Evolutionary conservation across 2,888 invertebrate genomes (phyloP).

Genomic region (Hetaerina titia): DNA sequence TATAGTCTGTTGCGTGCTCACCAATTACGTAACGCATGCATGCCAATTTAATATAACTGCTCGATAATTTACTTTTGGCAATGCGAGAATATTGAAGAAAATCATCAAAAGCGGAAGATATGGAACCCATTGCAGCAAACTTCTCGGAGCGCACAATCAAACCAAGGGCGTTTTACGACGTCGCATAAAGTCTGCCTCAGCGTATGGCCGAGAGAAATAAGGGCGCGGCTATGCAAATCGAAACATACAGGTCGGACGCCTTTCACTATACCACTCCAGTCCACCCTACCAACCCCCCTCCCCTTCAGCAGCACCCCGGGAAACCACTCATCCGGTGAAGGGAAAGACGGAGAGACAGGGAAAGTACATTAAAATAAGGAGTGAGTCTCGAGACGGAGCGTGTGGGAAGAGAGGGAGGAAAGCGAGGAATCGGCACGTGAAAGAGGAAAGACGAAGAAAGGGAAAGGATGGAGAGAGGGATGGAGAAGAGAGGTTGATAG

Average conservation of each 20-base stretch:
- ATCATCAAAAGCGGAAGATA: not conserved
- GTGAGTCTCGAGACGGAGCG: not conserved
- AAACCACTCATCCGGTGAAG: slow-evolving; percentile 25
- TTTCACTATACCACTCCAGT: not conserved
- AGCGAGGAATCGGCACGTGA: not conserved
- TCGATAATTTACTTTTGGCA: too few species aligned
- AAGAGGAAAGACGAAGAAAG: not conserved
- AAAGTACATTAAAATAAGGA: slow-evolving; percentile 30
- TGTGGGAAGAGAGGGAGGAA: not conserved
- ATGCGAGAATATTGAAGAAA: not conserved
- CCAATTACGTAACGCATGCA: too few species aligned
- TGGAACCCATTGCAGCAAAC: not conserved
- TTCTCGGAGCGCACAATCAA: not conserved
- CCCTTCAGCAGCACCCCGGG: not conserved
- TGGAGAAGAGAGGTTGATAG: not conserved
- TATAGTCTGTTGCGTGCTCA: too few species aligned
- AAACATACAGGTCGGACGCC: not conserved
- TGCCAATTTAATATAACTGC: too few species aligned
- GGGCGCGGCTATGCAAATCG: slow-evolving; percentile 18
- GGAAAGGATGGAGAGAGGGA: not conserved
- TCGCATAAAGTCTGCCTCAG: not conserved
- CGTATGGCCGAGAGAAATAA: slow-evolving; percentile 4
- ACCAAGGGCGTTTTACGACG: not conserved
- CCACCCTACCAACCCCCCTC: not conserved
- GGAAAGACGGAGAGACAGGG: slow-evolving; percentile 9